A percentile compares a stretch with the other conserved stretches of the same genome.
These are phyloP conservation scores for Pampusana beccarii DNA, from an alignment of 2,113 vertebrate species.

Conservation along the genomic window DNA sequence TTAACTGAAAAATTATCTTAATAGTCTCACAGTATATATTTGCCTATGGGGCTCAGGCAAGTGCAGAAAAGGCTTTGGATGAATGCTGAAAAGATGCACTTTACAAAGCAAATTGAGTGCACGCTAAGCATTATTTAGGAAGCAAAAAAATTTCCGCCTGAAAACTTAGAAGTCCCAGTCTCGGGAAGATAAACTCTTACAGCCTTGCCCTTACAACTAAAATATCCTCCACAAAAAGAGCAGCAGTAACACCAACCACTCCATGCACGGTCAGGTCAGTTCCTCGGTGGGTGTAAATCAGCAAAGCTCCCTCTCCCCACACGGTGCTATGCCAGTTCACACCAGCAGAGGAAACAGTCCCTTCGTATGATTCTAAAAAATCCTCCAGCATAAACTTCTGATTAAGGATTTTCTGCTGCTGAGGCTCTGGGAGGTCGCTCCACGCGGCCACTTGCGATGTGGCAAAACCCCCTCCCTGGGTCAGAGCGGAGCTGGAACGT, in stretches of 20 bases:
- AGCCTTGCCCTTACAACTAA: background rate
- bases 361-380: background rate
- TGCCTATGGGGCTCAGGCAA: slow-evolving; percentile 32
- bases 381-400: background rate
- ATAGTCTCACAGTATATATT: slow-evolving; percentile 57
- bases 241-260: background rate
- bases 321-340: background rate
- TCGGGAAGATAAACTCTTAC: background rate
- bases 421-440: slow-evolving; percentile 1
- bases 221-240: background rate
- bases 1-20: slow-evolving; percentile 78
- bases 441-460: background rate
- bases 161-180: slow-evolving; percentile 40
- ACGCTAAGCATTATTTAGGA: background rate
- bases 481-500: background rate
- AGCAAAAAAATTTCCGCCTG: slow-evolving; percentile 38
- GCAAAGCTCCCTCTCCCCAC: background rate
- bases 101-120: slow-evolving; percentile 32
- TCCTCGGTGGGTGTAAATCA: background rate
- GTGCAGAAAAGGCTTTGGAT: slow-evolving; percentile 49
- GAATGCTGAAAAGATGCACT: slow-evolving; percentile 65
- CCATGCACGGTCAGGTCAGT: rapidly evolving
- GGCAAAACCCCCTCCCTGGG: background rate
- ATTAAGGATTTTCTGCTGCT: slow-evolving; percentile 31
- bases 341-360: background rate